A percentile compares a stretch with the other conserved stretches of the same genome.
Conservation (phyloP, 2,113 vertebrate genomes). For the Lophura nycthemera region DNA sequence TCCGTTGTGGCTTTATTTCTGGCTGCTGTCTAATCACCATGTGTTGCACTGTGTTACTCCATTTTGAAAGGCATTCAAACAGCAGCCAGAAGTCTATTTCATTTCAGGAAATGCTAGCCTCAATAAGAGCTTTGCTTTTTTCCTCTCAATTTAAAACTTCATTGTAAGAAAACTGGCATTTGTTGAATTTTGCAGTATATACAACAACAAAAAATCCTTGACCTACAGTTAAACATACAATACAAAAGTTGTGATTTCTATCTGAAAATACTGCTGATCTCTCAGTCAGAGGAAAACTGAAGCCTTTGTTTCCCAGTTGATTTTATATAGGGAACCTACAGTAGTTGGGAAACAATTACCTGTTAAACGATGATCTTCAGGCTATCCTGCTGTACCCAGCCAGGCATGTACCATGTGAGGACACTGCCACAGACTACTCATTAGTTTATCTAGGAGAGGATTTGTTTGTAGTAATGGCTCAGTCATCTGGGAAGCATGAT, state of each 20-base stretch:
- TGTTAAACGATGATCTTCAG: background rate
- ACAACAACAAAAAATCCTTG: background rate
- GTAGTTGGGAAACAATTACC: slow-evolving; percentile 3
- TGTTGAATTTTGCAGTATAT: background rate
- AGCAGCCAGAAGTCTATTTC: background rate
- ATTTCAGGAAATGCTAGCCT: background rate
- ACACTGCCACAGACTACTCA: background rate
- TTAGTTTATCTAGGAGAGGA: slow-evolving; percentile 28
- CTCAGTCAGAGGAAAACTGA: background rate
- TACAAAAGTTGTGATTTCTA: background rate
- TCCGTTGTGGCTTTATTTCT: background rate
- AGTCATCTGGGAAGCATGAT: slow-evolving; percentile 31
- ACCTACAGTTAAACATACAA: background rate
- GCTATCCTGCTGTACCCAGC: background rate
- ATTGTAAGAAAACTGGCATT: background rate
- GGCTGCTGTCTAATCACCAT: background rate
- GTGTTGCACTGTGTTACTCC: background rate
- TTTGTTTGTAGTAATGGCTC: slow-evolving; percentile 36
- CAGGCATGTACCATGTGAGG: background rate
- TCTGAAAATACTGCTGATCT: background rate
- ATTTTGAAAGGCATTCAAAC: background rate
- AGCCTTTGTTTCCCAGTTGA: background rate
- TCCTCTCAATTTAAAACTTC: background rate
- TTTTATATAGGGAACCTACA: background rate
- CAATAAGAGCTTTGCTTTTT: background rate